Percentiles rank a stretch among this genome's conserved stretches.
phyloP scores from a whole-genome alignment of 2,888 invertebrate genomes.

The Callyntrura sp. region DNA sequence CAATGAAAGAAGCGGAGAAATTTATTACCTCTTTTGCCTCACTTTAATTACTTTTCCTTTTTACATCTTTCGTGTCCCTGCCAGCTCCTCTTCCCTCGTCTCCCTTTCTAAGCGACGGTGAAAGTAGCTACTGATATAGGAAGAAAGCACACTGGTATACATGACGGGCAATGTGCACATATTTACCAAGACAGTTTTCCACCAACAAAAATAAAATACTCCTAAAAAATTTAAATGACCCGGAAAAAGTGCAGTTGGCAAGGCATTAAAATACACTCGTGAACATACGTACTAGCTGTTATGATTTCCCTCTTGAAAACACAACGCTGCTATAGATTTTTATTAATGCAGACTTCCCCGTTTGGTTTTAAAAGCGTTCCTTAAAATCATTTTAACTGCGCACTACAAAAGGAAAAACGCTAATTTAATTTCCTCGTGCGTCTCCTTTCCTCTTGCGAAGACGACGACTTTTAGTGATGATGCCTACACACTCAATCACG shows the following conservation, averaged over 20 bases:
- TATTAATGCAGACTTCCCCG: slow-evolving; percentile 1
- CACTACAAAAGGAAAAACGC: background rate
- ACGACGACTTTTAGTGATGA: no score
- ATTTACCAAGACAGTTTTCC: background rate
- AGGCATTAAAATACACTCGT: background rate
- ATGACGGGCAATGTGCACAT: background rate
- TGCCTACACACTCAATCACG: no score
- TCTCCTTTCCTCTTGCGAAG: no score
- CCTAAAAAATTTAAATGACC: slow-evolving; percentile 6
- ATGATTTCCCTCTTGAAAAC: background rate
- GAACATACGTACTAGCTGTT: background rate
- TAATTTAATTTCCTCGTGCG: slow-evolving; percentile 33
- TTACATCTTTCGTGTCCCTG: background rate
- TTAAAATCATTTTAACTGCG: background rate
- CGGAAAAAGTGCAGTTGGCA: slow-evolving; percentile 7
- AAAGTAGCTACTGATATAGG: slow-evolving; percentile 1
- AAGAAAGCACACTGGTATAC: no score
- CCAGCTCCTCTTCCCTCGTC: background rate
- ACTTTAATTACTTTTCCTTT: slow-evolving; percentile 53
- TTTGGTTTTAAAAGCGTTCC: background rate
- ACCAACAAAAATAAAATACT: background rate
- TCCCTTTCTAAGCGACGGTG: background rate
- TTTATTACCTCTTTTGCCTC: slow-evolving; percentile 42
- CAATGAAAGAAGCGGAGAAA: slow-evolving; percentile 38
- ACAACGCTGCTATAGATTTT: background rate